A percentile compares a stretch with the other conserved stretches of the same genome.
Conservation (phyloP, 2,797 vertebrate species). For the Tenualosa ilisha region DNA sequence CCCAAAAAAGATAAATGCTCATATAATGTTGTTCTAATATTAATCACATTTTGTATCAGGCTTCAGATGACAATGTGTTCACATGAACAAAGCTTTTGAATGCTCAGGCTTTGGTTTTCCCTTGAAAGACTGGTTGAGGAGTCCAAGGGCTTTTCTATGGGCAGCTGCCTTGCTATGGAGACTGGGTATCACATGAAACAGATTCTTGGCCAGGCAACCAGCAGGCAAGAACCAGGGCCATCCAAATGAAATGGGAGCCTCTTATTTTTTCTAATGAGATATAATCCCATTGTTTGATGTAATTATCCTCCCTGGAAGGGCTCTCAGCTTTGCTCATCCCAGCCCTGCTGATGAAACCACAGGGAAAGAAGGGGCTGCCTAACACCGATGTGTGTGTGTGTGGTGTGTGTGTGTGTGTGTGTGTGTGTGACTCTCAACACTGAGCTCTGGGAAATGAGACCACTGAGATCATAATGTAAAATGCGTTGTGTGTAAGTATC, state of each 20-base stretch:
- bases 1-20: background rate
- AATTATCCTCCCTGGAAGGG: slow-evolving; percentile 55
- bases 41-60: background rate
- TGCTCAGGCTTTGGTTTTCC: background rate
- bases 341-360: slow-evolving; percentile 51
- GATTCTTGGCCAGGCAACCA: slow-evolving; percentile 22
- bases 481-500: background rate
- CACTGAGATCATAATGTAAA: background rate
- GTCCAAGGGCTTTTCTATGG: background rate
- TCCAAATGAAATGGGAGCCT: slow-evolving; percentile 33
- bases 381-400: slow-evolving; percentile 13
- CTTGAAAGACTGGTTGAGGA: background rate
- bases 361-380: slow-evolving; percentile 46
- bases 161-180: background rate
- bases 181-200: slow-evolving; percentile 19
- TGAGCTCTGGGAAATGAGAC: slow-evolving; percentile 2
- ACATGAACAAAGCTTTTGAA: background rate
- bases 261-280: slow-evolving; percentile 49
- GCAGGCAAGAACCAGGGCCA: slow-evolving; percentile 20
- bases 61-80: background rate
- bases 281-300: slow-evolving; percentile 59
- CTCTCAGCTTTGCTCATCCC: slow-evolving; percentile 41
- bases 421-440: background rate
- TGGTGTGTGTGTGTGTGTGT: slow-evolving; percentile 18
- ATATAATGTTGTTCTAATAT: background rate